Percentiles rank a stretch among this genome's conserved stretches.
Evolutionary conservation across 2,113 vertebrate species (phyloP).

Genomic region (Phylloscopus trochiloides): DNA sequence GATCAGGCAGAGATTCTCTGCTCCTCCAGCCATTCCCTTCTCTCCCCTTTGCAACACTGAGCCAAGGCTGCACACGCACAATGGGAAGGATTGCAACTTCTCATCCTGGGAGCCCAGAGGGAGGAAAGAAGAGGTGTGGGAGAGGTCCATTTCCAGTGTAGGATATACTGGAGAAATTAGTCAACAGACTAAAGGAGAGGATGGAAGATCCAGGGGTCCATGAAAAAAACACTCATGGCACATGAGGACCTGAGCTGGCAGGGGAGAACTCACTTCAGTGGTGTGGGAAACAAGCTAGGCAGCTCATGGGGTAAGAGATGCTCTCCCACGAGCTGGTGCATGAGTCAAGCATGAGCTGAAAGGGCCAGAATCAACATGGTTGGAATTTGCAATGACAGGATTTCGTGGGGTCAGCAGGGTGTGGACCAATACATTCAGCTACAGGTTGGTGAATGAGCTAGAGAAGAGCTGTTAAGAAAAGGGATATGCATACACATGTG

Average conservation of each 20-base stretch:
- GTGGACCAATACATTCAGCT: not conserved
- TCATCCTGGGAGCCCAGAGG: not conserved
- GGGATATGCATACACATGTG: accelerated
- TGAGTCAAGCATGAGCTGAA: accelerated
- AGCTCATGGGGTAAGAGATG: not conserved
- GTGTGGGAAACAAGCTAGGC: not conserved
- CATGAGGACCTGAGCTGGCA: not conserved
- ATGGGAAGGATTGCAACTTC: not conserved
- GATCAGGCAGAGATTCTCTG: not conserved
- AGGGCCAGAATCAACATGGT: accelerated
- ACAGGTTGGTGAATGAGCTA: not conserved
- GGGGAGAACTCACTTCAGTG: accelerated
- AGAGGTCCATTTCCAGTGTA: not conserved
- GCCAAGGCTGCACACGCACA: accelerated
- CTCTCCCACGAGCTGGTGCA: not conserved
- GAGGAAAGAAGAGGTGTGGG: not conserved
- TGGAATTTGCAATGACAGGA: not conserved
- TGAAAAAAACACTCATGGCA: not conserved
- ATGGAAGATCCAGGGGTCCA: not conserved
- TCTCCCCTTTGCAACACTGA: not conserved
- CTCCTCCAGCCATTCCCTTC: not conserved
- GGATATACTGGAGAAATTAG: not conserved
- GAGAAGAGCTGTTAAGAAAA: not conserved
- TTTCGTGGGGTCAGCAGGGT: not conserved
- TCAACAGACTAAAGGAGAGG: not conserved